These are phyloP conservation scores for Catalaphyllia jardinei DNA, from an alignment of 64 coral and sea anemone species.

Conservation along the genomic window DNA sequence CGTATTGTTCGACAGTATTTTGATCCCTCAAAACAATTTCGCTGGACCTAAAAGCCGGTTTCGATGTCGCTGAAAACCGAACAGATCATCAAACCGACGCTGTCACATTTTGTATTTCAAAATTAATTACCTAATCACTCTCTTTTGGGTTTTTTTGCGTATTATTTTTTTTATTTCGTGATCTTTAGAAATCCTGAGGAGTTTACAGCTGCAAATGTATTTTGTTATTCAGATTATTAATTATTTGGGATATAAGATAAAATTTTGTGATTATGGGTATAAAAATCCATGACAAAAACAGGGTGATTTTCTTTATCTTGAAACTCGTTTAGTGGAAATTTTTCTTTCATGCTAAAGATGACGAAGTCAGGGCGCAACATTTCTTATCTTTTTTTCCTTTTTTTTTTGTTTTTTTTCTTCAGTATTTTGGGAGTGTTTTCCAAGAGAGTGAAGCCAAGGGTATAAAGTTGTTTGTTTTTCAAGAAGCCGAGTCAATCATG, in stretches of 20 bases:
- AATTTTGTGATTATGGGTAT: not conserved
- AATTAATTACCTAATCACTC: not conserved
- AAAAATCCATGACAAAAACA: too few relatives aligned
- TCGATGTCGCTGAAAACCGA: too few relatives aligned
- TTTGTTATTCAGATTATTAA: not conserved
- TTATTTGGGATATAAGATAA: not conserved
- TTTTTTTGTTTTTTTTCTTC: not conserved
- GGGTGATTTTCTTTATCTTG: too few relatives aligned
- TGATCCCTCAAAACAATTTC: too few relatives aligned
- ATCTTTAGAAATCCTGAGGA: not conserved
- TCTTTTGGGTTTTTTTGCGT: not conserved
- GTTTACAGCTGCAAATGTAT: not conserved
- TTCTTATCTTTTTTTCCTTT: not conserved
- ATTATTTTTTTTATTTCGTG: not conserved
- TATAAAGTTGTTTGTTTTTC: not conserved
- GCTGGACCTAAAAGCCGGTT: too few relatives aligned
- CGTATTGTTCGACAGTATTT: too few relatives aligned
- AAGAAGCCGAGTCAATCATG: not conserved
- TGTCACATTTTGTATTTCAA: not conserved
- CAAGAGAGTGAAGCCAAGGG: not conserved
- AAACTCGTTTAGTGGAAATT: too few relatives aligned
- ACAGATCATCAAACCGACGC: too few relatives aligned
- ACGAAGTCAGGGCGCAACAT: not conserved
- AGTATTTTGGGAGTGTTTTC: not conserved
- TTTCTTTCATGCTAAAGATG: too few relatives aligned